phyloP scores from a whole-genome alignment of 2,888 invertebrate species.

The Micoletzkya japonica region DNA sequence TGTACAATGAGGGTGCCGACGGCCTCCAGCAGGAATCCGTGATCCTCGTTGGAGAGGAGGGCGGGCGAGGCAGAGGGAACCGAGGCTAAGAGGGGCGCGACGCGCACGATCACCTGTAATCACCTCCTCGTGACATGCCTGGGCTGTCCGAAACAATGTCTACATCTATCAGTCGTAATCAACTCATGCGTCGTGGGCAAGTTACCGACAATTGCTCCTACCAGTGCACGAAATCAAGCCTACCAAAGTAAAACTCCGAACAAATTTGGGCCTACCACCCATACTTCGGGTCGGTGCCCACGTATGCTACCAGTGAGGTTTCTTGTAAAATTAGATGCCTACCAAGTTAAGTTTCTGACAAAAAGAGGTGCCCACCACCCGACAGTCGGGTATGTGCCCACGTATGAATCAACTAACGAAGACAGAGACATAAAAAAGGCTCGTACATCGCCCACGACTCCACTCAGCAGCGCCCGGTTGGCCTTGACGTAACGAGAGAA shows the following conservation, averaged over 20 bases:
- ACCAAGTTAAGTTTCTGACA: no score
- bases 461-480: constrained; percentile 66
- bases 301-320: no score
- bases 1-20: constrained; percentile 70
- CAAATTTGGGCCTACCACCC: no score
- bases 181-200: no score
- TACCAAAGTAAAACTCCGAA: neutral
- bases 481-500: constrained; percentile 70
- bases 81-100: constrained; percentile 69
- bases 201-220: no score
- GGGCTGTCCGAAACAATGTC: neutral
- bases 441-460: constrained; percentile 41
- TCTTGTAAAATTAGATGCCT: no score
- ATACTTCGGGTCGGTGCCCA: no score
- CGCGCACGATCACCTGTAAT: constrained; percentile 65
- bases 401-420: no score
- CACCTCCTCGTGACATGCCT: neutral
- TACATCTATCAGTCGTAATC: no score
- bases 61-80: constrained; percentile 64
- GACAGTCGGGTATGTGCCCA: no score
- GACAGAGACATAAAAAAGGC: no score
- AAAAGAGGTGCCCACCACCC: no score
- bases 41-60: constrained; percentile 69
- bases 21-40: constrained; percentile 71
- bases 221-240: neutral